Evolutionary conservation across 2,888 invertebrate genomes (phyloP).

Genomic region (Sepioteuthis lessoniana): DNA sequence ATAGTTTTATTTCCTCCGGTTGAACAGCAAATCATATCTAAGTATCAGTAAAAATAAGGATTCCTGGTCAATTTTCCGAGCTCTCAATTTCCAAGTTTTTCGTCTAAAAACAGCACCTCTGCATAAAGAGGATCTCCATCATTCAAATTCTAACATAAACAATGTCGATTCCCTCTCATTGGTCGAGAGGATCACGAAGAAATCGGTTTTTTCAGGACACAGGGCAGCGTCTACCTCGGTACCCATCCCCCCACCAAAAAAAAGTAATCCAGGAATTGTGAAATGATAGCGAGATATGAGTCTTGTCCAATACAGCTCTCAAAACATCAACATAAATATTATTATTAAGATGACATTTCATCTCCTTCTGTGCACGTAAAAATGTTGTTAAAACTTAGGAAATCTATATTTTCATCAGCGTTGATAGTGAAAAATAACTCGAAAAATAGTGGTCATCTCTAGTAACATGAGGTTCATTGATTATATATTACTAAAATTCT

Average conservation of each 20-base stretch:
- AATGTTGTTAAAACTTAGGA: too few species aligned
- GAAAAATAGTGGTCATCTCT: neutral
- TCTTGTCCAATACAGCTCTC: neutral
- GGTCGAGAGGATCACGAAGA: neutral
- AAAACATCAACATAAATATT: neutral
- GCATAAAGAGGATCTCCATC: neutral
- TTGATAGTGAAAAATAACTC: neutral
- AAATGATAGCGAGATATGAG: neutral
- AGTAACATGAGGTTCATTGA: too few species aligned
- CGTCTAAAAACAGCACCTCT: neutral
- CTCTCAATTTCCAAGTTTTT: neutral
- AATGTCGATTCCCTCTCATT: neutral
- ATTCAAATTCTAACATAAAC: neutral
- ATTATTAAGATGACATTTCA: neutral
- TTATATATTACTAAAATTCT: too few species aligned
- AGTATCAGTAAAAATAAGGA: neutral
- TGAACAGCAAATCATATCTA: neutral
- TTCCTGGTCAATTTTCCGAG: neutral
- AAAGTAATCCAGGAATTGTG: too few species aligned
- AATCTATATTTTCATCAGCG: too few species aligned
- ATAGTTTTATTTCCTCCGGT: too few species aligned
- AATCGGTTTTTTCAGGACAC: neutral
- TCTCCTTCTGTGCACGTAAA: neutral
- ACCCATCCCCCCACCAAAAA: too few species aligned
- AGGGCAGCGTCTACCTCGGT: too few species aligned